Percentiles rank a stretch among this genome's conserved stretches.
phyloP scores from a whole-genome alignment of 2,888 invertebrate genomes.

The Cryptocephalus moraei region DNA sequence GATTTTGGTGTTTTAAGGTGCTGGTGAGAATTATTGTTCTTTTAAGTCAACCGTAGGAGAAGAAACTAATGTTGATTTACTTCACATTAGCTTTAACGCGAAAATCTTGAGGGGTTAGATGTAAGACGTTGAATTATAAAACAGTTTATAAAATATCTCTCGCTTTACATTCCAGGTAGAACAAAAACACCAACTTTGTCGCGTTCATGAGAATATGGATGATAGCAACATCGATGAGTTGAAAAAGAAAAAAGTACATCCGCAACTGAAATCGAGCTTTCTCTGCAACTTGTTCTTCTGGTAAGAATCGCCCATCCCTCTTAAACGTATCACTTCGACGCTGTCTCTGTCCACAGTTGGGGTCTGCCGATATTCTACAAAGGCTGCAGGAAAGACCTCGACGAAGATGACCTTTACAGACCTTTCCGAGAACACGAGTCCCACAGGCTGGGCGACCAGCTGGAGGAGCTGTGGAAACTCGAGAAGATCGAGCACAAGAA shows the following conservation, averaged over 20 bases:
- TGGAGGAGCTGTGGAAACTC: constrained; percentile 32
- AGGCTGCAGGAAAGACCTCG: constrained; percentile 40
- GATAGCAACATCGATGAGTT: constrained; percentile 20
- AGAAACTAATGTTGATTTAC: too few relatives aligned
- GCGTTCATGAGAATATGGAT: constrained; percentile 16
- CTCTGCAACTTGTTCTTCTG: constrained; percentile 25
- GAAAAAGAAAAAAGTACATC: constrained; percentile 21
- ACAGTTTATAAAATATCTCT: background rate
- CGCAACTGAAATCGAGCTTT: constrained; percentile 19
- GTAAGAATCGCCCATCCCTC: constrained; percentile 14
- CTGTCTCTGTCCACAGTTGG: constrained; percentile 35
- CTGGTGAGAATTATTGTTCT: too few relatives aligned
- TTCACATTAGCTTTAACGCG: too few relatives aligned
- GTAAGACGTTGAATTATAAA: background rate
- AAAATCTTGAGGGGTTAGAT: too few relatives aligned
- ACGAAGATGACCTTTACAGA: constrained; percentile 41
- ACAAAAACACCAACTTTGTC: background rate
- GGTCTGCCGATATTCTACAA: constrained; percentile 40
- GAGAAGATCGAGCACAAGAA: constrained; percentile 20
- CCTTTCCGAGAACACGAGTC: constrained; percentile 40
- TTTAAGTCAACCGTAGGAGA: too few relatives aligned
- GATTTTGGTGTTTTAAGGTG: too few relatives aligned
- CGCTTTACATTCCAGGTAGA: constrained; percentile 1
- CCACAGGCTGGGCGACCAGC: constrained; percentile 34
- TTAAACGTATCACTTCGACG: too few relatives aligned